Conservation (phyloP, 2,113 vertebrate genomes). For the Microcebus griseorufus region DNA sequence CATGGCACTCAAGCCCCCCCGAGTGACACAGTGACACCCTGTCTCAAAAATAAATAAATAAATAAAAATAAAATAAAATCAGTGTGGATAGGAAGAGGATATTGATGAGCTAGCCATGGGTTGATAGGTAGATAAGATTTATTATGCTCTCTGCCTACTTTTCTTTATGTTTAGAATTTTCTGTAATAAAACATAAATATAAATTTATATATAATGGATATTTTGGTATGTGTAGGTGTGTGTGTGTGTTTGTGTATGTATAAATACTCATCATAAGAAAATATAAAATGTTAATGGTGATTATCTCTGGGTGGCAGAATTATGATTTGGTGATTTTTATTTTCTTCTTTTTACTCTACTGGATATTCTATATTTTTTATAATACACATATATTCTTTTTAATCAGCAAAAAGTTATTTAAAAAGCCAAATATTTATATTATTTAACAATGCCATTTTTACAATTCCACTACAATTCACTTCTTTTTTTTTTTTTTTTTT, state of each 20-base stretch:
- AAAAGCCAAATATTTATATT: conserved; percentile 39
- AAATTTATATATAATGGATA: not conserved
- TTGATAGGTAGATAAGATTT: not conserved
- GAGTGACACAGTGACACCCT: no score
- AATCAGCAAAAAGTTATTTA: not conserved
- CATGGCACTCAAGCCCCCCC: no score
- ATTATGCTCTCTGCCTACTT: not conserved
- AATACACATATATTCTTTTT: not conserved
- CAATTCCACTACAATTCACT: conserved; percentile 34
- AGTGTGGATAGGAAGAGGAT: not conserved
- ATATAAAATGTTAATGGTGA: not conserved
- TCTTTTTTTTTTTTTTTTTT: not conserved
- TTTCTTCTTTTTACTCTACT: conserved; percentile 5
- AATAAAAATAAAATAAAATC: not conserved
- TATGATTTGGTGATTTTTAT: not conserved
- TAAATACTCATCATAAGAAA: not conserved
- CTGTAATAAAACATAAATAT: conserved; percentile 4
- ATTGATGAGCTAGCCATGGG: not conserved
- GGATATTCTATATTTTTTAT: no score
- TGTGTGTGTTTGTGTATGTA: not conserved
- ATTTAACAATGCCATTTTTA: not conserved
- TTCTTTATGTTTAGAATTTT: conserved; percentile 35
- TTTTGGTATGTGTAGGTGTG: not conserved
- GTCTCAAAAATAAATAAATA: no score
- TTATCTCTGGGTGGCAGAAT: conserved; percentile 7